Conservation (phyloP, 2,888 invertebrate species). For the Tenodera sinensis region DNA sequence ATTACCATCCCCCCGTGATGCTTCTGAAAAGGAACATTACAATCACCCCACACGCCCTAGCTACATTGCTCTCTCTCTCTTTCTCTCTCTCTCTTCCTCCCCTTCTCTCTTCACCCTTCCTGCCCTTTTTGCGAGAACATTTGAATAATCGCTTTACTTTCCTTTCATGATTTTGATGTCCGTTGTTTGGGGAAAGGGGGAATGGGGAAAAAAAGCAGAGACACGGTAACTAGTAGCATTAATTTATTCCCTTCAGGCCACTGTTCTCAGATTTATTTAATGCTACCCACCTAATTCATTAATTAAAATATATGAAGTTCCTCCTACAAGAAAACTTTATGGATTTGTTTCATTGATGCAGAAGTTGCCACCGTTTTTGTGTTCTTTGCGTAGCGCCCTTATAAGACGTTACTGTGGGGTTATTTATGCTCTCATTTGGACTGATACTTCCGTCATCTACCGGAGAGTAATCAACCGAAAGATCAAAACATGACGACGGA, state of each 20-base stretch:
- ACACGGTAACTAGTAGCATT: neutral
- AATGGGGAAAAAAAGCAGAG: neutral
- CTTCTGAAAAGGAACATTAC: neutral
- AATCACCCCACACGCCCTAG: neutral
- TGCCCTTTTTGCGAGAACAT: constrained; percentile 1
- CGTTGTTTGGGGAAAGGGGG: neutral
- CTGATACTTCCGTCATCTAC: no score
- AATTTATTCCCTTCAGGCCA: neutral
- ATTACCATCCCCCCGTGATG: neutral
- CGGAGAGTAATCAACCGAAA: no score
- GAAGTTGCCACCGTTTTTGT: no score
- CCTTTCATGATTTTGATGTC: constrained; percentile 8
- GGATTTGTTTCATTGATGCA: no score
- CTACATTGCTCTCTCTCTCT: neutral
- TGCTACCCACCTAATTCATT: neutral
- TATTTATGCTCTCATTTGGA: no score
- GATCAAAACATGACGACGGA: no score
- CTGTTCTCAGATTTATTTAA: neutral
- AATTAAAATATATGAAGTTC: neutral
- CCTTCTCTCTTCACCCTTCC: neutral
- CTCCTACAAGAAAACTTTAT: neutral
- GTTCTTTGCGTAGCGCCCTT: no score
- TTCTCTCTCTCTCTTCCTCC: neutral
- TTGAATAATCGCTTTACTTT: constrained; percentile 14
- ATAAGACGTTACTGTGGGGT: no score